Conservation (phyloP, 2,888 invertebrate species). For the Dione juno region DNA sequence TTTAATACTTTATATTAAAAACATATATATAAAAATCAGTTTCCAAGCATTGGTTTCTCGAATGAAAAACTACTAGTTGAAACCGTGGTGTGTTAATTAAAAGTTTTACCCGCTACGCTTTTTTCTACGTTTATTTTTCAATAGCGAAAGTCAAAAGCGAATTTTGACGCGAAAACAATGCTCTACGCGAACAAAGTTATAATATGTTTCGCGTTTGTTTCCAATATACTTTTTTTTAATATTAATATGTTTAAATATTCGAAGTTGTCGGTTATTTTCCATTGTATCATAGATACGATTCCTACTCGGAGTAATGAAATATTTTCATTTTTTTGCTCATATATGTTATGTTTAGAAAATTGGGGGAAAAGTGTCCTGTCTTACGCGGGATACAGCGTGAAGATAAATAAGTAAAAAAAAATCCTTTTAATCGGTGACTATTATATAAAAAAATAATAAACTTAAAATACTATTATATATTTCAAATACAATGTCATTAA, state of each 20-base stretch:
- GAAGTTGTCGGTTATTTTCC: no score
- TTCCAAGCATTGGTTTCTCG: conserved; percentile 12
- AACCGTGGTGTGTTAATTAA: conserved; percentile 47
- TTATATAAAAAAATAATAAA: no score
- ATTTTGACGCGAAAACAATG: conserved; percentile 39
- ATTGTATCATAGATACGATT: no score
- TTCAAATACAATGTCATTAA: no score
- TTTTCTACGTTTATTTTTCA: conserved; percentile 35
- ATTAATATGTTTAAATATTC: not conserved
- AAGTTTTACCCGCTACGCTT: conserved; percentile 42
- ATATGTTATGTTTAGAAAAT: no score
- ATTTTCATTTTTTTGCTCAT: no score
- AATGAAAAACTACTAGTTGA: conserved; percentile 33
- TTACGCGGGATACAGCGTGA: not conserved
- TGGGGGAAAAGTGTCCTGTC: no score
- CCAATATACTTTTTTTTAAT: not conserved
- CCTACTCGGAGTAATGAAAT: no score
- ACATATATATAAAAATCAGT: not conserved
- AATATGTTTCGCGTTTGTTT: conserved; percentile 20
- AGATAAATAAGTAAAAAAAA: not conserved
- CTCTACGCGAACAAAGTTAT: conserved; percentile 6
- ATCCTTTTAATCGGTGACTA: not conserved
- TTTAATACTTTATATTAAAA: no score
- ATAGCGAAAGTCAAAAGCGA: conserved; percentile 30
- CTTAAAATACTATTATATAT: no score